Evolutionary conservation across 2,888 invertebrate species (phyloP).

Genomic region (Dichetophora obliterata): DNA sequence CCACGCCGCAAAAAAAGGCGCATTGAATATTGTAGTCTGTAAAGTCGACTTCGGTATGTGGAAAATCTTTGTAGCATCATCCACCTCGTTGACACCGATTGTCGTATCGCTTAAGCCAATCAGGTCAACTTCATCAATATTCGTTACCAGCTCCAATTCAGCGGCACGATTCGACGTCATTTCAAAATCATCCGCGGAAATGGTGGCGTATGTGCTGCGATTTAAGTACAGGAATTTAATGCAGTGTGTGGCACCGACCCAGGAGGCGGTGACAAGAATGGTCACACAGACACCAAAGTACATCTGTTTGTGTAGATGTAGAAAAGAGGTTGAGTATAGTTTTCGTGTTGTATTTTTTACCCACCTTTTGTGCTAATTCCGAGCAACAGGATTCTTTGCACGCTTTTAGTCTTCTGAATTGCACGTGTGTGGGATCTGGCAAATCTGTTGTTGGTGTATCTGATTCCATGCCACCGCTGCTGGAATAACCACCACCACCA

Average conservation of each 20-base stretch:
- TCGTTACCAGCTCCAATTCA: constrained; percentile 55
- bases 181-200: constrained; percentile 55
- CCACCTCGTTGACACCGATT: constrained; percentile 57
- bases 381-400: constrained; percentile 86
- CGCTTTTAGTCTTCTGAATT: constrained; percentile 65
- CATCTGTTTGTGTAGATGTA: constrained; percentile 74
- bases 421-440: constrained; percentile 56
- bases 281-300: constrained; percentile 91
- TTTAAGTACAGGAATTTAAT: constrained; percentile 85
- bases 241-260: constrained; percentile 94
- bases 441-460: constrained; percentile 58
- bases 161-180: constrained; percentile 50
- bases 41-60: constrained; percentile 62
- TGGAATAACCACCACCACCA: constrained; percentile 48
- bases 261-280: constrained; percentile 86
- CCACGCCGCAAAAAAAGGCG: constrained; percentile 96
- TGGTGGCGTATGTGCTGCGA: constrained; percentile 61
- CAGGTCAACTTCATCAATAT: constrained; percentile 34
- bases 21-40: constrained; percentile 76
- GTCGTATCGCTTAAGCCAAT: constrained; percentile 62
- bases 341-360: constrained; percentile 11
- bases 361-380: constrained; percentile 84
- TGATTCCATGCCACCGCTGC: constrained; percentile 58
- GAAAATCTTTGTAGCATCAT: constrained; percentile 67
- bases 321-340: not conserved